Base-by-base conservation (phyloP, 2,888 invertebrate species). In the Nemapogon koenigi region DNA sequence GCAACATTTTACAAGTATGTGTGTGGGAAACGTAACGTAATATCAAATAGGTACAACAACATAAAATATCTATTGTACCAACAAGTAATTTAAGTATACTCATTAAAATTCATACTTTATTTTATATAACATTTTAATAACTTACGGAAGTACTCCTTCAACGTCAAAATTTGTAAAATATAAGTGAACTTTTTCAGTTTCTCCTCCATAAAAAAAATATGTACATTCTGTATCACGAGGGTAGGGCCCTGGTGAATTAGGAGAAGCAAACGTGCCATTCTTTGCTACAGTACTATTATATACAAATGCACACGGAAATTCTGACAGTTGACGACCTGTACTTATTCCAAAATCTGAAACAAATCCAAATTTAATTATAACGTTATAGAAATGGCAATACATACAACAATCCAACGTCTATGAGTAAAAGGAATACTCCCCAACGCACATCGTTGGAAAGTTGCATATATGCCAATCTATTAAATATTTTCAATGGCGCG, bases 131-230 rank as follows among this genome's bases (percentile, higher is more conserved):
- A n/a, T n/a, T 28, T 7, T 4, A 7, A 37, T 17, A 43, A 85
- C 90, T 88, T 83, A 97, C 96, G 94, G 95, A 52, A 88, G 80
- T 41, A 96, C 90, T 46, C 97, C 97, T 69, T 97, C 97, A 29
- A 97, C 91, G 62, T 96, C 94, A 59, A 96, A 96, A 69, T 90
- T 91, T 35, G 89, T 88, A 62, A 96, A 96, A 58, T 90, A 88
- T 45, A 95, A 81, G 53, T 88, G 88, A 42, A 94, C 87, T 55
- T 88, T 86, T 57, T 94, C 91, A 43, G 86, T 86, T 46, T 81
- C 79, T 40, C 83, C 83, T 3, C 93, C 95, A 57, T 92, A 86
- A 63, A 95, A 95, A 68, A 91, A 92, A 68, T 93, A 95, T 66
- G 94, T 90, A 62, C 95, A 95, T 59, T 92, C 90, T 1, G 94